Base-by-base conservation (phyloP, 2,797 vertebrate genomes). In the Leucoraja ocellata region DNA sequence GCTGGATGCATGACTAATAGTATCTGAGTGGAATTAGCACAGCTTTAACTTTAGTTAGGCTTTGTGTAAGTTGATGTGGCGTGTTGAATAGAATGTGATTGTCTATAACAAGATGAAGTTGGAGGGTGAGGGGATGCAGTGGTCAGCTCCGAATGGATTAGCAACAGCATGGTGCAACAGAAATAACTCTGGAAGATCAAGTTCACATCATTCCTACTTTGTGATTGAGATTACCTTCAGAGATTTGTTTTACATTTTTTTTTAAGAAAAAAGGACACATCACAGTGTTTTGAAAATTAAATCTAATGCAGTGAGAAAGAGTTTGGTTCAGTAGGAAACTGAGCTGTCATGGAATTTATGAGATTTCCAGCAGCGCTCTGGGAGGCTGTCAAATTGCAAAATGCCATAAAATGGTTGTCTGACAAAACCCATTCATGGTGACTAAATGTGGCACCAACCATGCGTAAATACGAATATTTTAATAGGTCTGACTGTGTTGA, bases 391-490 rank as follows among this genome's bases (percentile, higher is more conserved):
- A 92, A 76, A 92, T 92, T 92, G 90, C 90, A 92, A 92, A 92
- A 92, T 92, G 90, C 68, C 90, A 92, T 92, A 92, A 92, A 92
- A 92, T 92, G 90, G 90, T 76, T 92, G 90, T 76, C 90, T 92
- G 90, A 92, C 90, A 76, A 92, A 92, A 92, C 90, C 90, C 71
- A 92, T 92, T 92, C 90, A 92, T 74, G 71, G 90, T 92, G 90
- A 92, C 90, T 92, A 92, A 92, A 92, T 92, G 90, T 92, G 90
- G 90, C 90, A 92, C 90, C 68, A 92, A 92, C 90, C 90, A 92
- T 92, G 90, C 90, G 90, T 46, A 92, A 92, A 92, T 92, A 92
- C 90, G 90, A 92, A 92, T 92, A 92, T 92, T 92, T 92, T 92
- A 92, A 92, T 74, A 92, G 90, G 90, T 74, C 90, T 76, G 65